Evolutionary conservation across 2,888 invertebrate genomes (phyloP).

Genomic region (Copidosoma aretas): DNA sequence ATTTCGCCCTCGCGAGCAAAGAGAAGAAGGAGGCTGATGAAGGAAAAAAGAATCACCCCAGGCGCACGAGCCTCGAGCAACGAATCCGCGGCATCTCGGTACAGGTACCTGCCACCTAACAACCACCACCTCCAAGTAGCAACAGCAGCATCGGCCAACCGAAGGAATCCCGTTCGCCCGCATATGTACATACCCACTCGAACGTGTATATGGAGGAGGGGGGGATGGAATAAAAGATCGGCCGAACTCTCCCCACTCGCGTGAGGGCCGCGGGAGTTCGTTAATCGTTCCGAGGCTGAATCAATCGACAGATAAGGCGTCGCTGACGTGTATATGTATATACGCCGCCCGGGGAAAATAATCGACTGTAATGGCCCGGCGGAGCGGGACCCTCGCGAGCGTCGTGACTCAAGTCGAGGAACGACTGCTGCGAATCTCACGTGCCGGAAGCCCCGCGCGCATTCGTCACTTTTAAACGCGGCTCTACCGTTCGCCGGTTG

Average conservation of each 20-base stretch:
- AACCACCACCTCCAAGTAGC: slow-evolving; percentile 1
- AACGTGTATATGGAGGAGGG: too few species aligned
- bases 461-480: slow-evolving; percentile 10
- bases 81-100: slow-evolving; percentile 8
- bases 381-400: background rate
- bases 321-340: slow-evolving; percentile 1
- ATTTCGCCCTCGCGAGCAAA: slow-evolving; percentile 9
- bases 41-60: background rate
- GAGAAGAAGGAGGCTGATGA: too few species aligned
- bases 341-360: slow-evolving; percentile 27
- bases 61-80: slow-evolving; percentile 1
- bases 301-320: slow-evolving; percentile 33
- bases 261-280: slow-evolving; percentile 14
- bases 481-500: background rate
- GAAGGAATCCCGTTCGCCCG: slow-evolving; percentile 29
- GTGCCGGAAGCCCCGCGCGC: slow-evolving; percentile 10
- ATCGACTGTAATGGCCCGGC: slow-evolving; percentile 26
- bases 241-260: slow-evolving; percentile 17
- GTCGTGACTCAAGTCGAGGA: slow-evolving; percentile 18
- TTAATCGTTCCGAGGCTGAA: slow-evolving; percentile 22
- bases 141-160: background rate
- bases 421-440: slow-evolving; percentile 3
- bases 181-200: background rate
- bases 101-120: background rate
- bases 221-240: slow-evolving; percentile 19